phyloP scores from a whole-genome alignment of 2,888 invertebrate species.

The Apamea epomidion region DNA sequence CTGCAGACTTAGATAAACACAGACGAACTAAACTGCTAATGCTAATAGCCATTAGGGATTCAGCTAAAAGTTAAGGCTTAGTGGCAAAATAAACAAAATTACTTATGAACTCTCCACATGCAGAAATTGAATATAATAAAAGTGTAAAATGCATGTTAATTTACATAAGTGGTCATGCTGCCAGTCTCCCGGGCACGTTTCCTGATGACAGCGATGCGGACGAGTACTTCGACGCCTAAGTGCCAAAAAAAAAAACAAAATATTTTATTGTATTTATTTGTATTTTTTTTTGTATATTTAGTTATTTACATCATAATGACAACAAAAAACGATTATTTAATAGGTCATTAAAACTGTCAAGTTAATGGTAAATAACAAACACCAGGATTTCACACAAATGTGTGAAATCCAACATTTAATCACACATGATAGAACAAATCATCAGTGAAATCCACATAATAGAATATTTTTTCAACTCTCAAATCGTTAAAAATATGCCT shows the following conservation, averaged over 20 bases:
- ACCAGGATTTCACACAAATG: not conserved
- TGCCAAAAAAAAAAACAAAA: too few relatives aligned
- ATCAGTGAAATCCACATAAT: too few relatives aligned
- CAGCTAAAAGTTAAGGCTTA: not conserved
- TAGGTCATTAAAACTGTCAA: not conserved
- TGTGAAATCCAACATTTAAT: not conserved
- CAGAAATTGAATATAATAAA: not conserved
- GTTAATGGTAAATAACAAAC: not conserved
- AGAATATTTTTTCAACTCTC: too few relatives aligned
- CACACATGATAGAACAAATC: too few relatives aligned
- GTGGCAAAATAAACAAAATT: not conserved
- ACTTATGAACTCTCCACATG: not conserved
- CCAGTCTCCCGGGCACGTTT: too few relatives aligned
- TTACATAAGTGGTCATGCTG: too few relatives aligned
- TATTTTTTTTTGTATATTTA: too few relatives aligned
- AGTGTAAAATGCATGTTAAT: not conserved
- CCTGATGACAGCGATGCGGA: too few relatives aligned
- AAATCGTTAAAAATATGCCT: not conserved
- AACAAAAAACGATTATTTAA: not conserved
- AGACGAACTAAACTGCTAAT: not conserved
- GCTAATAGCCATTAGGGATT: not conserved
- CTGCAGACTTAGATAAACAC: conserved; percentile 26
- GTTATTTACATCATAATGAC: not conserved
- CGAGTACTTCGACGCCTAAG: too few relatives aligned
- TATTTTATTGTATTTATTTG: too few relatives aligned